A percentile compares a stretch with the other conserved stretches of the same genome.
phyloP scores from a whole-genome alignment of 2,888 invertebrate genomes.

The Polietes domitor region DNA sequence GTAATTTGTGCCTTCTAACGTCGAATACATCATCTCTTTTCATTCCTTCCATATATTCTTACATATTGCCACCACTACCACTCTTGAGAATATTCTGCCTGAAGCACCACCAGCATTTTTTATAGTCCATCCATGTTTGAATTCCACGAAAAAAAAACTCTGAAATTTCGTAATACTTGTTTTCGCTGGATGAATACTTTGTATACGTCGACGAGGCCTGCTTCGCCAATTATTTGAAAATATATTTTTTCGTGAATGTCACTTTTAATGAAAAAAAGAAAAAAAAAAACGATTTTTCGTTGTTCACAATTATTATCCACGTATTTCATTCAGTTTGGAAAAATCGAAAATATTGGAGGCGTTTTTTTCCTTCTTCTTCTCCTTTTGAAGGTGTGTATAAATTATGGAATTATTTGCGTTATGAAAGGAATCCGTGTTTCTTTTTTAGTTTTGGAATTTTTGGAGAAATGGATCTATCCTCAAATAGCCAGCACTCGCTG shows the following conservation, averaged over 20 bases:
- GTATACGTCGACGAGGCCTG: neutral
- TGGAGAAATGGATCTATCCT: slow-evolving; percentile 63
- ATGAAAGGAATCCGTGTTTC: no score
- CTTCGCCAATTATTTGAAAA: neutral
- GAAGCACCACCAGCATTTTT: no score
- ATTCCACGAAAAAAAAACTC: no score
- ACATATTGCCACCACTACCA: no score
- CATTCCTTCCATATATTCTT: no score
- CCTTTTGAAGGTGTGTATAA: neutral
- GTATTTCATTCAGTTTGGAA: neutral
- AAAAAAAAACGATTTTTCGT: neutral
- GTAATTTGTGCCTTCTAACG: no score
- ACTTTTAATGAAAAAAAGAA: neutral
- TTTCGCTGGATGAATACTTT: neutral
- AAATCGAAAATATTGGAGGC: neutral
- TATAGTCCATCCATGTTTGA: no score
- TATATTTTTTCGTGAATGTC: neutral
- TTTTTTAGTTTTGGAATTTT: neutral
- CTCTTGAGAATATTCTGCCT: no score
- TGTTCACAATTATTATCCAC: neutral
- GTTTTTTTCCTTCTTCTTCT: neutral
- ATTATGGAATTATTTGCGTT: neutral
- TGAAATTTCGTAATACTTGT: no score
- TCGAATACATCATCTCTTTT: no score
- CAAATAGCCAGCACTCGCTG: slow-evolving; percentile 73